Conservation (phyloP, 2,113 vertebrate species). For the Cygnus buccinator region DNA sequence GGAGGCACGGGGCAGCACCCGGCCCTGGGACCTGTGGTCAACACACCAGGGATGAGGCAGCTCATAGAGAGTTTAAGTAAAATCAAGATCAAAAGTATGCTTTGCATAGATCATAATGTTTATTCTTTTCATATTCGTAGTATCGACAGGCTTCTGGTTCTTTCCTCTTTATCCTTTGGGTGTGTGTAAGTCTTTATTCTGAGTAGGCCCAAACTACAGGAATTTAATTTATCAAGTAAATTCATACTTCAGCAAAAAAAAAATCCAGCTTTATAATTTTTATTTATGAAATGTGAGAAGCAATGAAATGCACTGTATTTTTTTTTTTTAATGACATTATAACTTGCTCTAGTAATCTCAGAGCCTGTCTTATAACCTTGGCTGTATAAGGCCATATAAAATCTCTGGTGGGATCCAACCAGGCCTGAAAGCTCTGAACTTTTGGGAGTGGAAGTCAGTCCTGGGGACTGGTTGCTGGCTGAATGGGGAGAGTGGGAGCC, state of each 20-base stretch:
- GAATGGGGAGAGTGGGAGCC: background rate
- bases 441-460: background rate
- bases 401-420: background rate
- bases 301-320: background rate
- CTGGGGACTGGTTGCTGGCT: background rate
- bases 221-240: background rate
- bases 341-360: background rate
- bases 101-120: background rate
- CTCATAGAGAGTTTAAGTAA: background rate
- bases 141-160: background rate
- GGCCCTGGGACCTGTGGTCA: fast-evolving
- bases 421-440: background rate
- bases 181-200: background rate
- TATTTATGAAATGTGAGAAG: background rate
- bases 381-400: background rate
- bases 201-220: background rate
- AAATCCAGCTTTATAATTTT: background rate
- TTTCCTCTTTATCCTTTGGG: background rate
- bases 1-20: fast-evolving
- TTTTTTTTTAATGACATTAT: background rate
- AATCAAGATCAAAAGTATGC: background rate
- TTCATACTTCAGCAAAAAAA: background rate
- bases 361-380: background rate
- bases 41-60: fast-evolving
- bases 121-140: background rate